A percentile compares a stretch with the other conserved stretches of the same genome.
These are phyloP conservation scores for Cyrtodaria siliqua DNA, from an alignment of 2,888 invertebrate genomes.

Conservation along the genomic window DNA sequence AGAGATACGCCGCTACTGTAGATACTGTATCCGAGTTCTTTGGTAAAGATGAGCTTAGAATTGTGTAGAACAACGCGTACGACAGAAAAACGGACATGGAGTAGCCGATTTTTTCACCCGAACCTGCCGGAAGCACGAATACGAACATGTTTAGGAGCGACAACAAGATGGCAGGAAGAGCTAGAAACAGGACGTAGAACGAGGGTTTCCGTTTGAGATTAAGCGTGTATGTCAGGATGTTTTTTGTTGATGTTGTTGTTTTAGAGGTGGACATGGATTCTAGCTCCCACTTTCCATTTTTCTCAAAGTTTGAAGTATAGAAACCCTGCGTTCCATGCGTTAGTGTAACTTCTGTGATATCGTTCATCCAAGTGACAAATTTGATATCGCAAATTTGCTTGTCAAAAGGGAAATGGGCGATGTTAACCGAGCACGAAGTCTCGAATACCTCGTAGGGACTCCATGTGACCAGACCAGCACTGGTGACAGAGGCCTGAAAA, in stretches of 20 bases:
- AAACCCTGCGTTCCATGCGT: constrained; percentile 43
- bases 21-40: constrained; percentile 58
- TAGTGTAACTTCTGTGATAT: constrained; percentile 33
- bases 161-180: constrained; percentile 50
- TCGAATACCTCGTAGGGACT: constrained; percentile 66
- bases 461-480: constrained; percentile 55
- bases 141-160: constrained; percentile 56
- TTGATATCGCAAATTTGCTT: constrained; percentile 61
- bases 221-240: constrained; percentile 36
- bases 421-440: constrained; percentile 62
- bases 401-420: constrained; percentile 66
- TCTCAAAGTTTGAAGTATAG: constrained; percentile 57
- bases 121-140: constrained; percentile 57
- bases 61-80: constrained; percentile 61
- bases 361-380: constrained; percentile 60
- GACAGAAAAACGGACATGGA: constrained; percentile 58
- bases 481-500: constrained; percentile 34
- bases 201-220: constrained; percentile 51
- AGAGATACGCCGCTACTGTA: constrained; percentile 55
- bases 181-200: constrained; percentile 54
- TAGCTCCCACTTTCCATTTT: constrained; percentile 61
- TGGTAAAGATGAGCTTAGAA: constrained; percentile 55
- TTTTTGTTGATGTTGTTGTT: constrained; percentile 37
- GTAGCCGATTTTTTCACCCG: constrained; percentile 60
- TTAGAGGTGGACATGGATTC: constrained; percentile 42